Base-by-base conservation (phyloP, 2,888 invertebrate species). In the Priocnemis perturbator region DNA sequence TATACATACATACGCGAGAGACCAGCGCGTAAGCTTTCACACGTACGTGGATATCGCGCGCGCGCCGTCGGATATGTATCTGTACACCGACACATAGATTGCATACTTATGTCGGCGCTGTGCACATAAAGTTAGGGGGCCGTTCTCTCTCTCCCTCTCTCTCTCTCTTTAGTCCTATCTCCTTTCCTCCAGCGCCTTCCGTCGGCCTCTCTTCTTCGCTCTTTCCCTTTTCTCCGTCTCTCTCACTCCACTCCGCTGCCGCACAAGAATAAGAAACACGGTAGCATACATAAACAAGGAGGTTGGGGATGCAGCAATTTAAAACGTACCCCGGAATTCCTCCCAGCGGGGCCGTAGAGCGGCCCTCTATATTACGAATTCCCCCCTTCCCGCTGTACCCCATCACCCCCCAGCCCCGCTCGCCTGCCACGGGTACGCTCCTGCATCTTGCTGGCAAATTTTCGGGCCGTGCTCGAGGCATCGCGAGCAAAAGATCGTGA, bases 301-400 rank as follows among this genome's bases (percentile, higher is more conserved):
- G 89, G 87, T 85, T 84, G 87, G 87, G 89, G 88, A 88, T 89
- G 89, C 88, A 87, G 89, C 89, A 89, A 89, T 89, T 89, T 89
- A 89, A 89, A 89, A 89, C 89, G 89, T 89, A 89, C 88, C 88
- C 88, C 87, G 88, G 89, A 89, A 89, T 89, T 88, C 88, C 87
- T 89, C 89, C 89, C 89, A 86, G 62, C 81, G 88, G 89, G 82
- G 88, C 87, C 88, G 88, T 89, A 88, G 86, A 87, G 84, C 88
- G 85, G 87, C 88, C 87, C 87, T 88, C 87, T 85, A 79, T 86
- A 88, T 89, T 88, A 87, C 88, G 86, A 88, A 89, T 89, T 88
- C 87, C 85, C 76, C 52, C 56, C 44, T 56, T 56, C 19, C 44
- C 60, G 17, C 61, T 37, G 37, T 37, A 50, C 67, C 64, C 63